phyloP scores from a whole-genome alignment of 37 sponge, comb jelly and placozoan genomes.

The Halisarca cf. caerulea region DNA sequence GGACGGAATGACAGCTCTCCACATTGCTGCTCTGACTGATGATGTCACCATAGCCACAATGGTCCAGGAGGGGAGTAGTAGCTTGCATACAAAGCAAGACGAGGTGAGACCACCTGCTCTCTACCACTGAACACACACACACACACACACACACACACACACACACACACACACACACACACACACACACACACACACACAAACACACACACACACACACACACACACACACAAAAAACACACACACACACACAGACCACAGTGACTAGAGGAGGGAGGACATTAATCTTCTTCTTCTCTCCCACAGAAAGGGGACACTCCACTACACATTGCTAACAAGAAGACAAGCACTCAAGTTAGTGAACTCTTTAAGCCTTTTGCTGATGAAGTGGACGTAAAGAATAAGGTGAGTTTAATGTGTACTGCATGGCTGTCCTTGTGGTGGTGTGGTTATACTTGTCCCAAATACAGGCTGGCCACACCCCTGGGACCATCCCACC shows the following conservation, averaged over 20 bases:
- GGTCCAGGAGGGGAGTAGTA: slow-evolving; percentile 12
- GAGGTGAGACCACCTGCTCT: too few species aligned
- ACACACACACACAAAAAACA: too few species aligned
- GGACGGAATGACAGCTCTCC: slow-evolving; percentile 45
- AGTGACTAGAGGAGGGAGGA: neutral
- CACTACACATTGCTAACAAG: slow-evolving; percentile 54
- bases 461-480: neutral
- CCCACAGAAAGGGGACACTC: slow-evolving; percentile 42
- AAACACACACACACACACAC: too few species aligned
- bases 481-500: neutral
- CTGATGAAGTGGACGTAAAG: neutral
- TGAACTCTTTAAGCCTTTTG: neutral
- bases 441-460: too few species aligned
- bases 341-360: slow-evolving; percentile 36
- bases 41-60: slow-evolving; percentile 29
- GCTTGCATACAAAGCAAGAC: neutral
- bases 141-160: too few species aligned
- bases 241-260: too few species aligned
- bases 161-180: too few species aligned
- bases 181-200: too few species aligned
- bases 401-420: slow-evolving; percentile 10
- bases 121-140: too few species aligned
- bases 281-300: neutral
- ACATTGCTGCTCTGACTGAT: slow-evolving; percentile 66
- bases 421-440: too few species aligned